Conservation (phyloP, 2,797 vertebrate genomes). For the Enteromius thamalakanensis region DNA sequence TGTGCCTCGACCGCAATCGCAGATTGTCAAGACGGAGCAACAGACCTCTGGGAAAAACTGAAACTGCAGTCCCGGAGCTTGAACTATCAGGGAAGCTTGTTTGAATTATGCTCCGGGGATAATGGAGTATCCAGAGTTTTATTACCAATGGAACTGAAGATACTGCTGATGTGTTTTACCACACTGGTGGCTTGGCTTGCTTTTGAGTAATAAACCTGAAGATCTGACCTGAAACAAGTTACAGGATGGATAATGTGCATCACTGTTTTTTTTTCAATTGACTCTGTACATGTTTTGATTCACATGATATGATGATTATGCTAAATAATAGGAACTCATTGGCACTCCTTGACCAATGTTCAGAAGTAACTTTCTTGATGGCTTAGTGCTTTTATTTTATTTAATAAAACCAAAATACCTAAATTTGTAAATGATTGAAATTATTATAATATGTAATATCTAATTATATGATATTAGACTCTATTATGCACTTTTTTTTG, state of each 20-base stretch:
- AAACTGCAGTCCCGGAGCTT: slow-evolving; percentile 86
- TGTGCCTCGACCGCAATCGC: slow-evolving; percentile 85
- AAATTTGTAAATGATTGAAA: background rate
- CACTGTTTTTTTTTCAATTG: background rate
- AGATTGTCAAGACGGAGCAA: slow-evolving; percentile 87
- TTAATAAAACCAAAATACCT: too few species aligned
- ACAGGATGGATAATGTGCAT: slow-evolving; percentile 14
- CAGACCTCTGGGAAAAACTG: slow-evolving; percentile 87
- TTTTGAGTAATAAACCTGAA: slow-evolving; percentile 67
- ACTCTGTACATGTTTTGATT: background rate
- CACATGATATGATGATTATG: background rate
- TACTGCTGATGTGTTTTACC: slow-evolving; percentile 77
- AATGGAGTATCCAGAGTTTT: slow-evolving; percentile 71
- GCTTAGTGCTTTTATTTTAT: background rate
- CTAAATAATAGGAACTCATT: background rate
- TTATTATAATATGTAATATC: background rate
- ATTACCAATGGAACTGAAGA: slow-evolving; percentile 63
- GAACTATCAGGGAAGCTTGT: slow-evolving; percentile 87
- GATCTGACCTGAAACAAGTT: background rate
- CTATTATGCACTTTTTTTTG: background rate
- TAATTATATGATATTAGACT: background rate
- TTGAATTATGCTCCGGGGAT: slow-evolving; percentile 84
- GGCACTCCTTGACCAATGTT: background rate
- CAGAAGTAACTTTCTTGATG: background rate
- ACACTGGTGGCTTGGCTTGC: slow-evolving; percentile 79